Evolutionary conservation across 2,888 invertebrate species (phyloP).

Genomic region (Thyatira batis): DNA sequence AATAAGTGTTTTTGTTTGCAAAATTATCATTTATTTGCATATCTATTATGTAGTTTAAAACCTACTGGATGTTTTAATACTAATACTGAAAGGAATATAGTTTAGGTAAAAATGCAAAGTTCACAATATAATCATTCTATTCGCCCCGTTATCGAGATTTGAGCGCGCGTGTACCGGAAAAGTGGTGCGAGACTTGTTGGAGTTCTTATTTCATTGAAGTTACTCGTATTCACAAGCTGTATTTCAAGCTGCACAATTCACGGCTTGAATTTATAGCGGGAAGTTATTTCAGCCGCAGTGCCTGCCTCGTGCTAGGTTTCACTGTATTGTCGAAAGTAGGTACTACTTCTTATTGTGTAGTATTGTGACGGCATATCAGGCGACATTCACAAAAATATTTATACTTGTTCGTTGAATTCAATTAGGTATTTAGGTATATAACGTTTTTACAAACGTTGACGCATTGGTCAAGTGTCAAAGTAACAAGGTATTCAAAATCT

Average conservation of each 20-base stretch:
- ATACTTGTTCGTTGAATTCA: not conserved
- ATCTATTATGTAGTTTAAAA: too few species aligned
- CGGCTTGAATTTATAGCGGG: slow-evolving; percentile 48
- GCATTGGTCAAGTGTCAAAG: too few species aligned
- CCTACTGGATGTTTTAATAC: not conserved
- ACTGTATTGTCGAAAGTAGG: slow-evolving; percentile 18
- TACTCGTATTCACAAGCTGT: slow-evolving; percentile 45
- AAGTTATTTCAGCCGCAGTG: slow-evolving; percentile 46
- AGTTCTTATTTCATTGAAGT: slow-evolving; percentile 59
- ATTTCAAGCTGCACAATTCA: slow-evolving; percentile 46
- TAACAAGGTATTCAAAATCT: too few species aligned
- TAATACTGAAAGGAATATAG: not conserved
- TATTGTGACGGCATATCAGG: slow-evolving; percentile 1
- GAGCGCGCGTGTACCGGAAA: slow-evolving; percentile 38
- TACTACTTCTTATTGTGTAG: slow-evolving; percentile 8
- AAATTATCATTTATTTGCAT: not conserved
- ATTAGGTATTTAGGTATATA: too few species aligned
- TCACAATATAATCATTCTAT: not conserved
- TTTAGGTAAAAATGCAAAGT: not conserved
- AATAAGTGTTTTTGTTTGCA: not conserved
- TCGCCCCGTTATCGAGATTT: not conserved
- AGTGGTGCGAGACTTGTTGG: slow-evolving; percentile 39
- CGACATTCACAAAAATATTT: not conserved
- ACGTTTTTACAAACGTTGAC: too few species aligned
- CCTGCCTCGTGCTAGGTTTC: slow-evolving; percentile 18